Percentiles rank a stretch among this genome's conserved stretches.
Evolutionary conservation across 1,140 invertebrate species (phyloP).

Genomic region (Cylas formicarius): DNA sequence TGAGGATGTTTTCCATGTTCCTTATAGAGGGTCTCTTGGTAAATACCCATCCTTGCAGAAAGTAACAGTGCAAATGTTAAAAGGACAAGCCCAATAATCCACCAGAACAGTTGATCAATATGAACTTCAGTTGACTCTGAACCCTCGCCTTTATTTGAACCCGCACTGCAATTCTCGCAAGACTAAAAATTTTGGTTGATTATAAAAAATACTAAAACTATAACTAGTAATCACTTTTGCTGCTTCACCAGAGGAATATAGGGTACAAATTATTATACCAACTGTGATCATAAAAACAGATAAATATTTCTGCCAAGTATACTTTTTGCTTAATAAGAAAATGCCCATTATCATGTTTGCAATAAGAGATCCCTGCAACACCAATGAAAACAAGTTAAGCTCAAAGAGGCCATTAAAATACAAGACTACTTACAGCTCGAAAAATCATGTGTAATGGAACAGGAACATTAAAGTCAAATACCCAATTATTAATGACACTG

Average conservation of each 20-base stretch:
- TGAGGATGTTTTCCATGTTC: slow-evolving; percentile 88
- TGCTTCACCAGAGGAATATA: slow-evolving; percentile 67
- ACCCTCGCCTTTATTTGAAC: slow-evolving; percentile 42
- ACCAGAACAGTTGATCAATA: slow-evolving; percentile 68
- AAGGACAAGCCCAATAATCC: slow-evolving; percentile 75
- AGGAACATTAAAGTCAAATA: slow-evolving; percentile 93
- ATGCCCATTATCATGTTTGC: slow-evolving; percentile 95
- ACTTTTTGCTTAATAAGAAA: slow-evolving; percentile 79
- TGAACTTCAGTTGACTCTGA: slow-evolving; percentile 35
- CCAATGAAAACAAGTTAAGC: slow-evolving; percentile 5
- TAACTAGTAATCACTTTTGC: slow-evolving; percentile 29
- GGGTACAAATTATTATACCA: slow-evolving; percentile 87
- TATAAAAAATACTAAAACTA: slow-evolving; percentile 13
- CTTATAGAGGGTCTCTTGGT: slow-evolving; percentile 84
- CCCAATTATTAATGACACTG: slow-evolving; percentile 94
- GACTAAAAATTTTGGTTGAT: slow-evolving; percentile 21
- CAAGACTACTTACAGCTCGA: slow-evolving; percentile 66
- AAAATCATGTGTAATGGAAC: slow-evolving; percentile 99
- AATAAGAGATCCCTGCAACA: slow-evolving; percentile 81
- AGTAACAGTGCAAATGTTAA: slow-evolving; percentile 84
- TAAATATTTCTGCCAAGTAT: slow-evolving; percentile 79
- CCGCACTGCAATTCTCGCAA: slow-evolving; percentile 37
- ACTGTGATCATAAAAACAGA: slow-evolving; percentile 88
- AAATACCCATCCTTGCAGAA: slow-evolving; percentile 94
- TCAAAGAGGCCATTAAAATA: not conserved